Percentiles rank a stretch among this genome's conserved stretches.
These are phyloP conservation scores for Cataglyphis altisquamis DNA, from an alignment of 2,888 invertebrate species.

Conservation along the genomic window DNA sequence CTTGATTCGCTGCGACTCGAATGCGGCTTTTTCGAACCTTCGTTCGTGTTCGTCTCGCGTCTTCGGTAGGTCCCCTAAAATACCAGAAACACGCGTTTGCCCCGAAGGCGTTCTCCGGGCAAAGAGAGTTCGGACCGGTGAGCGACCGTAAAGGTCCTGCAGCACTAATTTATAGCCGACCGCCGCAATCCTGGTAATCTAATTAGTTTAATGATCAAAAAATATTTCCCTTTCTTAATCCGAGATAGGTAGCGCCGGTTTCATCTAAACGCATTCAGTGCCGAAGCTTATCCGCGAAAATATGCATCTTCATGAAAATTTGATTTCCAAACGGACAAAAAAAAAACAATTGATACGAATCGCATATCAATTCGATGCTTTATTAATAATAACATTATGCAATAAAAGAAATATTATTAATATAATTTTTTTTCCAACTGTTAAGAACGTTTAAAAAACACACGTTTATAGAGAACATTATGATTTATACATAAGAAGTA, in stretches of 20 bases:
- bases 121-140: constrained; percentile 54
- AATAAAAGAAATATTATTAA: neutral
- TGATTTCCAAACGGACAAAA: neutral
- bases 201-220: constrained; percentile 80
- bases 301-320: constrained; percentile 17
- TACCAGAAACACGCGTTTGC: constrained; percentile 54
- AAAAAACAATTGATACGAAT: neutral
- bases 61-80: constrained; percentile 47
- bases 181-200: constrained; percentile 77
- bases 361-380: neutral
- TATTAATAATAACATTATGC: neutral
- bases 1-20: constrained; percentile 15
- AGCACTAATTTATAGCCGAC: constrained; percentile 77
- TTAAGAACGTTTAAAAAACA: neutral
- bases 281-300: constrained; percentile 36
- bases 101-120: constrained; percentile 56
- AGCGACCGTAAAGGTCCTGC: constrained; percentile 73
- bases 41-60: neutral
- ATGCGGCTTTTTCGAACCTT: constrained; percentile 24
- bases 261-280: neutral
- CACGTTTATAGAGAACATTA: neutral
- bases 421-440: neutral
- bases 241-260: constrained; percentile 43
- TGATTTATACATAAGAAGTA: neutral
- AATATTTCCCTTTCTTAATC: constrained; percentile 75